Evolutionary conservation across 2,113 vertebrate species (phyloP).

Genomic region (Tringa solitaria): DNA sequence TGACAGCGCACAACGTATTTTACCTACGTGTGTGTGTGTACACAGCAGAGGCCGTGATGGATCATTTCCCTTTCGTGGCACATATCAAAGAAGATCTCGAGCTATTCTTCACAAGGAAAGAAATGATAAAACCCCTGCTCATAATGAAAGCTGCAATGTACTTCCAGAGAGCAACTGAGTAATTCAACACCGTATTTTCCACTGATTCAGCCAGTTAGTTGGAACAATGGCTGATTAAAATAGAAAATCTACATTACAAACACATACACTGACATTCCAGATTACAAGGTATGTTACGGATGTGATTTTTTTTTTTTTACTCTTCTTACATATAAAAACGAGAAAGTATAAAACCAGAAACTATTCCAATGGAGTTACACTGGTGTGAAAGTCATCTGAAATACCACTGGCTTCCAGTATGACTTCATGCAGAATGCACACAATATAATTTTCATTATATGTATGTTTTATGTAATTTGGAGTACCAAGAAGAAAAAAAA

Average conservation of each 20-base stretch:
- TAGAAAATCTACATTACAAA: conserved; percentile 10
- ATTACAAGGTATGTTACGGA: not conserved
- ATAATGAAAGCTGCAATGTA: conserved; percentile 14
- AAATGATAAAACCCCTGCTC: conserved; percentile 1
- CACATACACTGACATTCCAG: not conserved
- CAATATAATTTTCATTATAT: not conserved
- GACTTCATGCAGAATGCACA: not conserved
- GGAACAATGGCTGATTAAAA: conserved; percentile 51
- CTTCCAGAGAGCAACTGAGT: not conserved
- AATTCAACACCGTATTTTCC: conserved; percentile 36
- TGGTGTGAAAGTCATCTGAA: not conserved
- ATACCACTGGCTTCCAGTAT: not conserved
- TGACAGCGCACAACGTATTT: not conserved
- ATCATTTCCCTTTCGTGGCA: not conserved
- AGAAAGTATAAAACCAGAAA: not conserved
- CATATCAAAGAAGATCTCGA: not conserved
- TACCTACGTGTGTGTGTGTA: not conserved
- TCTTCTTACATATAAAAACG: not conserved
- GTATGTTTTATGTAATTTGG: not conserved
- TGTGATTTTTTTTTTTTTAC: not conserved
- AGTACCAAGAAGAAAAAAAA: not conserved
- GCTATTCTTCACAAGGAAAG: conserved; percentile 4
- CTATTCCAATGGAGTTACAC: not conserved
- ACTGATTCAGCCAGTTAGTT: conserved; percentile 23
- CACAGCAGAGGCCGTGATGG: not conserved